A percentile compares a stretch with the other conserved stretches of the same genome.
Conservation (phyloP, 2,888 invertebrate species). For the Malacosoma neustria region DNA sequence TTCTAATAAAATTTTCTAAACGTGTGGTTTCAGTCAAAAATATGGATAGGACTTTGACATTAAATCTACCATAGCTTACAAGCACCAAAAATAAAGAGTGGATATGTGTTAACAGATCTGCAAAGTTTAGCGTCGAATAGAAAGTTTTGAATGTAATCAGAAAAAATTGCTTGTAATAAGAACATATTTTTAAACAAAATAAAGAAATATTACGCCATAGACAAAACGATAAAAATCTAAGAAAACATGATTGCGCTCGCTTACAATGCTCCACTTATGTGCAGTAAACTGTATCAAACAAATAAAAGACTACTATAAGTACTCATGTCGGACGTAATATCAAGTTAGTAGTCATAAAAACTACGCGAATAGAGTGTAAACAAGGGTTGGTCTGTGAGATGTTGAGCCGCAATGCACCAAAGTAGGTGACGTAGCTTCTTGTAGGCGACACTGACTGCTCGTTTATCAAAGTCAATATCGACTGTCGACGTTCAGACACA, state of each 20-base stretch:
- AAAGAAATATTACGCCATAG: conserved; percentile 6
- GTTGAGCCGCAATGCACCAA: conserved; percentile 69
- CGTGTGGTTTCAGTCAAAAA: no score
- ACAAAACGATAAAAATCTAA: conserved; percentile 15
- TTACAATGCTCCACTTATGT: conserved; percentile 43
- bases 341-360: conserved; percentile 62
- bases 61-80: no score
- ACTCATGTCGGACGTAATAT: conserved; percentile 48
- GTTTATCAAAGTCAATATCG: conserved; percentile 74
- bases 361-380: conserved; percentile 58
- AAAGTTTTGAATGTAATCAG: no score
- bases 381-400: conserved; percentile 52
- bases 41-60: no score
- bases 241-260: conserved; percentile 20
- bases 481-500: conserved; percentile 53
- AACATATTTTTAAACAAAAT: conserved; percentile 8
- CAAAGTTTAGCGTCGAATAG: no score
- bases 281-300: conserved; percentile 55
- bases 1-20: no score
- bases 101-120: no score
- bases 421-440: conserved; percentile 65
- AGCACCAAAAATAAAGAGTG: no score
- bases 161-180: no score
- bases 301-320: conserved; percentile 53
- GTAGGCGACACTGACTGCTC: conserved; percentile 62